Conservation (phyloP, 1,140 invertebrate genomes). For the Tetranychus cinnabarinus region DNA sequence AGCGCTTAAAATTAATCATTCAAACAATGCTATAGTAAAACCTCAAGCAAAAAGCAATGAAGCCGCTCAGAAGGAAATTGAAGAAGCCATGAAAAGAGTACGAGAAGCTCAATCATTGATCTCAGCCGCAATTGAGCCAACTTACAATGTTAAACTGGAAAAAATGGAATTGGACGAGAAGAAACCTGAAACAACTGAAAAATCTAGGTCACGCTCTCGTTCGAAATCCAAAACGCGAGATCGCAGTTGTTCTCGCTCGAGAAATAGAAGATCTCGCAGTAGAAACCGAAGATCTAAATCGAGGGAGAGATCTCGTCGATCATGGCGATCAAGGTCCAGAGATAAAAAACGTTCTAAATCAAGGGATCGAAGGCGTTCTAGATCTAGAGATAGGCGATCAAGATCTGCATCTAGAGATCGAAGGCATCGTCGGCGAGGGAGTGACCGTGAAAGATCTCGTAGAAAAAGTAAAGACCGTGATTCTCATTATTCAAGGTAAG, state of each 20-base stretch:
- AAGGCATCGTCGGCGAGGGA: constrained; percentile 9
- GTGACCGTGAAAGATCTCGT: constrained; percentile 10
- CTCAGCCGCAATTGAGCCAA: constrained; percentile 66
- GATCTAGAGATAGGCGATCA: constrained; percentile 2
- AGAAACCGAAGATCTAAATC: constrained; percentile 12
- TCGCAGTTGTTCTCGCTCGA: constrained; percentile 7
- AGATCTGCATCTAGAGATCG: constrained; percentile 14
- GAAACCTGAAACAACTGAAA: background rate
- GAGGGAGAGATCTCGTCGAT: constrained; percentile 1
- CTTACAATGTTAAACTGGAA: background rate
- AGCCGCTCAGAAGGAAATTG: constrained; percentile 76
- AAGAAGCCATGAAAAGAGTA: constrained; percentile 85
- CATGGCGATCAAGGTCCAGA: background rate
- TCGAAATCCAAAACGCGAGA: constrained; percentile 9
- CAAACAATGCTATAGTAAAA: constrained; percentile 68
- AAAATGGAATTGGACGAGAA: background rate
- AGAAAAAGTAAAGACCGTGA: background rate
- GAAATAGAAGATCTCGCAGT: constrained; percentile 14
- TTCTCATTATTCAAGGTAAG: constrained; percentile 8
- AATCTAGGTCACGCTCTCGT: constrained; percentile 11
- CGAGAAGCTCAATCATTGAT: constrained; percentile 85
- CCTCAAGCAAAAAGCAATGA: constrained; percentile 84
- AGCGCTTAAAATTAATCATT: constrained; percentile 45
- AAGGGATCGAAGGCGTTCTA: constrained; percentile 12
- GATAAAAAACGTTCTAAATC: constrained; percentile 1